Evolutionary conservation across 2,797 vertebrate genomes (phyloP).

Genomic region (Spinus olivaceus): DNA sequence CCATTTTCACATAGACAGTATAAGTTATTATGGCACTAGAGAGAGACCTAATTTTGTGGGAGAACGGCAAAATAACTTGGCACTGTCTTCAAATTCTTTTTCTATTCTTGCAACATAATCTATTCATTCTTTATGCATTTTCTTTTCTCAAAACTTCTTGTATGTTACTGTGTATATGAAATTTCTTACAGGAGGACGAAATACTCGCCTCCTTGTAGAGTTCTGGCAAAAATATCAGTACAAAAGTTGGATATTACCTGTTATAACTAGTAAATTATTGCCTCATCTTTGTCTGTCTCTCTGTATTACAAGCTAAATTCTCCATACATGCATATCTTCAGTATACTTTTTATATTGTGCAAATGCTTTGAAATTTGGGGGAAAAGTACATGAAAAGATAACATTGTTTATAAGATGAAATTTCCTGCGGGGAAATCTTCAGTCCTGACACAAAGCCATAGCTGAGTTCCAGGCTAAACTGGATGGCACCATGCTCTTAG

Average conservation of each 20-base stretch:
- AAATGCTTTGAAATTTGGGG: neutral
- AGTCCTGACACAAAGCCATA: neutral
- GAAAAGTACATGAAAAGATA: neutral
- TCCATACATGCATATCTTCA: neutral
- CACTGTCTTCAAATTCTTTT: neutral
- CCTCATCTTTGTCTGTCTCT: neutral
- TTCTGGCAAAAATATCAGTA: neutral
- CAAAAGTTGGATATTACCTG: neutral
- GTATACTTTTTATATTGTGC: neutral
- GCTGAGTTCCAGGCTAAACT: neutral
- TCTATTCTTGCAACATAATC: neutral
- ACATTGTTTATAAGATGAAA: neutral
- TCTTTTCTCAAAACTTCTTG: neutral
- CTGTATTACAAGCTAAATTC: neutral
- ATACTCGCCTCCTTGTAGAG: neutral
- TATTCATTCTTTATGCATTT: neutral
- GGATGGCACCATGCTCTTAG: neutral
- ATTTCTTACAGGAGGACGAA: neutral
- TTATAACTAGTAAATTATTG: neutral
- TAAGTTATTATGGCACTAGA: neutral
- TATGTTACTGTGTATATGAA: neutral
- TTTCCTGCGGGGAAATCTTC: neutral
- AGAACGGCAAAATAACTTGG: neutral
- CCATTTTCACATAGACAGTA: neutral
- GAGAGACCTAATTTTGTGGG: neutral